Conservation (phyloP, 2,113 vertebrate genomes). For the Campylomormyrus numenius region DNA sequence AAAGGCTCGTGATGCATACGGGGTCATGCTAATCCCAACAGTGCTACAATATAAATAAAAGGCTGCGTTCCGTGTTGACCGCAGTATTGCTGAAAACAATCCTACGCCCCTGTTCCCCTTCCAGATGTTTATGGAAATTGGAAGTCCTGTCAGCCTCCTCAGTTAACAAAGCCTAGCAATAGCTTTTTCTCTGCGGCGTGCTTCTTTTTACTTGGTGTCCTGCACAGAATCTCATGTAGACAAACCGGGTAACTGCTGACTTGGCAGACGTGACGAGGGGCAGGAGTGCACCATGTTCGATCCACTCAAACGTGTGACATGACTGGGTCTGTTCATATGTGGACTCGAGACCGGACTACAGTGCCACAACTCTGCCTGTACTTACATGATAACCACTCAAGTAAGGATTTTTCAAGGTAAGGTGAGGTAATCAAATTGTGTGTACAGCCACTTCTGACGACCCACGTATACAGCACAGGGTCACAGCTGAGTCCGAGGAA, state of each 20-base stretch:
- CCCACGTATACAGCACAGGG: too few relatives aligned
- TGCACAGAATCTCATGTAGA: not conserved
- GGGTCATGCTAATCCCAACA: not conserved
- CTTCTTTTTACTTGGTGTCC: not conserved
- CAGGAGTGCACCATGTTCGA: not conserved
- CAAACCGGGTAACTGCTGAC: not conserved
- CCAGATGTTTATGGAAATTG: not conserved
- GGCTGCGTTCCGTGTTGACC: not conserved
- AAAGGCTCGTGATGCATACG: not conserved
- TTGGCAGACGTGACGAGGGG: not conserved
- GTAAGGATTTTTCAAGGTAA: not conserved
- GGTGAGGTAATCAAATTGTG: too few relatives aligned
- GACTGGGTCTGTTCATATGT: not conserved
- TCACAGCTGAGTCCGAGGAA: not conserved
- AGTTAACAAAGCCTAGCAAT: not conserved
- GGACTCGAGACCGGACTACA: not conserved
- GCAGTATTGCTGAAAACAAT: not conserved
- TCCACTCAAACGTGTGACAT: not conserved
- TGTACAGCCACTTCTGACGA: too few relatives aligned
- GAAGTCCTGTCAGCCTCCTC: not conserved
- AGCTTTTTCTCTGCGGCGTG: not conserved
- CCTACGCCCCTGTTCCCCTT: not conserved
- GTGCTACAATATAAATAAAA: not conserved
- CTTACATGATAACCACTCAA: not conserved
- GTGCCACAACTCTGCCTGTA: not conserved